A percentile compares a stretch with the other conserved stretches of the same genome.
These are phyloP conservation scores for Oceanodroma leucorhoa DNA, from an alignment of 2,797 vertebrate genomes.

Conservation along the genomic window DNA sequence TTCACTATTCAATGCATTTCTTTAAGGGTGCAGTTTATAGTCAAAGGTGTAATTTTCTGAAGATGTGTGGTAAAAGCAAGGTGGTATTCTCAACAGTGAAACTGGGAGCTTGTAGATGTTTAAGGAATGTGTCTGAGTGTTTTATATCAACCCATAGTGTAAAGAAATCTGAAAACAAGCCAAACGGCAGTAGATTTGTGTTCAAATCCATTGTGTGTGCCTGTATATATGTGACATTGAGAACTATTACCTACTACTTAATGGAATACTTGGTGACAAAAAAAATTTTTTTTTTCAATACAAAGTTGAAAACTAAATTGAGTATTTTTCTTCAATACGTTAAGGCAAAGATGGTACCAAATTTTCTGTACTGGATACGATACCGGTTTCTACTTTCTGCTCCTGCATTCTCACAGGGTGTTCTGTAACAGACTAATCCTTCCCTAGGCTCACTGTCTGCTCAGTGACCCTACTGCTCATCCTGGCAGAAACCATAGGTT, in stretches of 20 bases:
- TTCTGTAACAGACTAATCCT: background rate
- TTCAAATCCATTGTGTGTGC: background rate
- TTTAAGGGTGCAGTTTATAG: background rate
- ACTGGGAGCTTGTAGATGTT: background rate
- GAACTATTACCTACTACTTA: background rate
- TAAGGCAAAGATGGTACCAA: background rate
- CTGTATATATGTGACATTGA: background rate
- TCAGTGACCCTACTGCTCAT: background rate
- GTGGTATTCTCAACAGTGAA: background rate
- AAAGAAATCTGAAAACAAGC: background rate
- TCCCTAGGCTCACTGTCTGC: background rate
- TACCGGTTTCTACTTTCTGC: accelerated
- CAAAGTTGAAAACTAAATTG: background rate
- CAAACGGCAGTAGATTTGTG: background rate
- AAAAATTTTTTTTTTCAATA: background rate
- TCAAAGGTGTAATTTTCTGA: background rate
- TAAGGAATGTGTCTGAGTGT: background rate
- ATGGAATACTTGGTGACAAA: background rate
- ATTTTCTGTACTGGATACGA: accelerated
- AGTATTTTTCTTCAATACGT: background rate
- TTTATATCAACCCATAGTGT: background rate
- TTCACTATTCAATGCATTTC: background rate
- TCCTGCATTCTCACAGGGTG: background rate
- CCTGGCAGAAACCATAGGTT: background rate
- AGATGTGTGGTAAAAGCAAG: background rate